Conservation (phyloP, 2,888 invertebrate species). For the Dioctria linearis region DNA sequence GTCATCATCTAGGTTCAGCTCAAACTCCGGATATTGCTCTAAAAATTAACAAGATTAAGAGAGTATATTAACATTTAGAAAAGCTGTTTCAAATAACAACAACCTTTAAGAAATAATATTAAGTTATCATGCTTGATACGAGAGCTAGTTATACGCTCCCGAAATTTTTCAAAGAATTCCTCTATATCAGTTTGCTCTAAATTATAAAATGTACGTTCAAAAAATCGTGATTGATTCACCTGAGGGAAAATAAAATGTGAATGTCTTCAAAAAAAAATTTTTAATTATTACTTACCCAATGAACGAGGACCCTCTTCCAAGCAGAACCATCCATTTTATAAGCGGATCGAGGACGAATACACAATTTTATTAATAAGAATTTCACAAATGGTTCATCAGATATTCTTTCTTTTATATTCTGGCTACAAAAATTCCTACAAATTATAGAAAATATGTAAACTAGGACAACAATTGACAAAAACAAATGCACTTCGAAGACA, state of each 20-base stretch:
- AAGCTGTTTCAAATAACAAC: background rate
- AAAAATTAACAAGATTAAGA: background rate
- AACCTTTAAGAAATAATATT: conserved; percentile 65
- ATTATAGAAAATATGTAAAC: conserved; percentile 9
- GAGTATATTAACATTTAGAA: background rate
- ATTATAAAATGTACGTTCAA: conserved; percentile 61
- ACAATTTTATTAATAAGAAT: background rate
- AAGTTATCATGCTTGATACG: conserved; percentile 52
- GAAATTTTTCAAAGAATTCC: conserved; percentile 64
- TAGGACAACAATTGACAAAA: background rate
- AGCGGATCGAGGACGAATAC: background rate
- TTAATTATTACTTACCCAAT: conserved; percentile 45
- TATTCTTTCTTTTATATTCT: conserved; percentile 1
- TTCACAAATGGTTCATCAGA: background rate
- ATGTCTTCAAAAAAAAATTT: background rate
- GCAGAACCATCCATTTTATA: conserved; percentile 50
- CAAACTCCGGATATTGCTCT: conserved; percentile 66
- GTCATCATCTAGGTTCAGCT: conserved; percentile 62
- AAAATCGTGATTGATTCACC: conserved; percentile 65
- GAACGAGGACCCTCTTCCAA: conserved; percentile 55
- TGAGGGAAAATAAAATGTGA: conserved; percentile 53
- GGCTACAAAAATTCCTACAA: background rate
- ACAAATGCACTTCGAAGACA: conserved; percentile 28
- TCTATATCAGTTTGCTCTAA: conserved; percentile 67
- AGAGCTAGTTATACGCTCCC: conserved; percentile 52